Evolutionary conservation across 2,797 vertebrate genomes (phyloP).

Genomic region (Girardinus metallicus): DNA sequence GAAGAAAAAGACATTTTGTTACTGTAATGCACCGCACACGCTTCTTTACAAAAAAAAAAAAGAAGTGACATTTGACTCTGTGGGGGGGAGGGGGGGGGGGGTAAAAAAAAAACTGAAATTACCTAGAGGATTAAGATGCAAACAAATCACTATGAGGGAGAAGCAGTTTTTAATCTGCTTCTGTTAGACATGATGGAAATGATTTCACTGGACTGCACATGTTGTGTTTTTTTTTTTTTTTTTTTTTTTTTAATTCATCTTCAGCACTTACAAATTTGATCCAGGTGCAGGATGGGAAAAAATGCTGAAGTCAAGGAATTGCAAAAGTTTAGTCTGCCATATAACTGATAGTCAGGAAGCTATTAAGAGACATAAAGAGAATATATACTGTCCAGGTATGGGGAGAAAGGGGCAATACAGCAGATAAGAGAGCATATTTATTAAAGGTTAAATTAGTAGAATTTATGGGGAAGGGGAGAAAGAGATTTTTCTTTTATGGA

Average conservation of each 20-base stretch:
- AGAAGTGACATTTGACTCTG: conserved; percentile 11
- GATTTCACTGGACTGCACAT: conserved; percentile 51
- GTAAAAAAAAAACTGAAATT: conserved; percentile 22
- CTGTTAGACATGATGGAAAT: conserved; percentile 43
- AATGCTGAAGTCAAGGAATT: conserved; percentile 71
- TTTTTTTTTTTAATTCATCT: conserved; percentile 60
- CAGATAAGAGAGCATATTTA: conserved; percentile 55
- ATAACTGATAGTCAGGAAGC: conserved; percentile 64
- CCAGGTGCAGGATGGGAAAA: conserved; percentile 55
- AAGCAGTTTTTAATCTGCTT: conserved; percentile 30
- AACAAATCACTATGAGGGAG: conserved; percentile 52
- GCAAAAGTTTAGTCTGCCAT: conserved; percentile 61
- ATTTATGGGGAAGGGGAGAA: conserved; percentile 45
- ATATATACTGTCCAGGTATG: conserved; percentile 51
- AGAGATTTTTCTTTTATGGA: conserved; percentile 72
- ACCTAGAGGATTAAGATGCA: conserved; percentile 46
- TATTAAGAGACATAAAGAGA: conserved; percentile 68
- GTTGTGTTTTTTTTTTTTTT: conserved; percentile 60
- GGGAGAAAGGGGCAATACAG: conserved; percentile 40
- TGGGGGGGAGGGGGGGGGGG: neutral
- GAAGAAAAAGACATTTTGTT: conserved; percentile 45
- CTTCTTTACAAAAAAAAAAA: conserved; percentile 18
- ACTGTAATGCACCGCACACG: conserved; percentile 53
- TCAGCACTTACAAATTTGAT: conserved; percentile 67
- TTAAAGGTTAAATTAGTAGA: conserved; percentile 43